phyloP scores from a whole-genome alignment of 2,888 invertebrate genomes.

The Tolmerus cingulatus region DNA sequence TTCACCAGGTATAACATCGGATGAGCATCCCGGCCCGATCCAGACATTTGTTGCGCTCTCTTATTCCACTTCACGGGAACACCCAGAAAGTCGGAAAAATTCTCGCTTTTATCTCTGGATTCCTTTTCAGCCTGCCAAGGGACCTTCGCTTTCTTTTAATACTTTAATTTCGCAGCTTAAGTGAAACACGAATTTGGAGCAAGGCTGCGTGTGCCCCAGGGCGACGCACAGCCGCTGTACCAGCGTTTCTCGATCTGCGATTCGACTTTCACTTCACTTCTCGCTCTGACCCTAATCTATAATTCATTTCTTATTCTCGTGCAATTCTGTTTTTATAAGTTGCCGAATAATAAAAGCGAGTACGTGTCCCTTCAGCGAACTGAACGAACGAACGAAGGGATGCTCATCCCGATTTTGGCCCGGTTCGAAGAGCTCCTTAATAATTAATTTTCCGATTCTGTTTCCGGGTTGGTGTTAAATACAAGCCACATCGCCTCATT shows the following conservation, averaged over 20 bases:
- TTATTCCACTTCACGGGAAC: not conserved
- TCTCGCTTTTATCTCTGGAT: slow-evolving; percentile 12
- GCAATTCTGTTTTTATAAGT: slow-evolving; percentile 48
- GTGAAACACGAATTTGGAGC: slow-evolving; percentile 17
- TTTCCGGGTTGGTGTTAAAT: not conserved
- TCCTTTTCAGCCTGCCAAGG: slow-evolving; percentile 13
- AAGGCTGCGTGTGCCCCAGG: not conserved
- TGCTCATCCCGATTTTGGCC: not conserved
- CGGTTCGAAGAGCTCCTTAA: slow-evolving; percentile 40
- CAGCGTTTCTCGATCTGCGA: not conserved
- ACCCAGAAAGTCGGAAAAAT: not conserved
- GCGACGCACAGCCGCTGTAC: not conserved
- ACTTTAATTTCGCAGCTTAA: slow-evolving; percentile 38
- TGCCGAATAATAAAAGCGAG: slow-evolving; percentile 47
- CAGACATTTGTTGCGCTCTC: slow-evolving; percentile 30
- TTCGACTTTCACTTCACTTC: not conserved
- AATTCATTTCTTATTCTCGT: slow-evolving; percentile 45
- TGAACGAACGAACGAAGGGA: too few species aligned
- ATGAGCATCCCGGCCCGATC: slow-evolving; percentile 21
- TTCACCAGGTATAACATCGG: slow-evolving; percentile 44
- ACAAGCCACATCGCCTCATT: not conserved
- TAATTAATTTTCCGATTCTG: slow-evolving; percentile 45
- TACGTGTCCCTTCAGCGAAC: slow-evolving; percentile 1
- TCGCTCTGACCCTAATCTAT: slow-evolving; percentile 46
- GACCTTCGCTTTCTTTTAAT: slow-evolving; percentile 6